phyloP scores from a whole-genome alignment of 2,888 invertebrate genomes.

The Vandiemenella viatica region DNA sequence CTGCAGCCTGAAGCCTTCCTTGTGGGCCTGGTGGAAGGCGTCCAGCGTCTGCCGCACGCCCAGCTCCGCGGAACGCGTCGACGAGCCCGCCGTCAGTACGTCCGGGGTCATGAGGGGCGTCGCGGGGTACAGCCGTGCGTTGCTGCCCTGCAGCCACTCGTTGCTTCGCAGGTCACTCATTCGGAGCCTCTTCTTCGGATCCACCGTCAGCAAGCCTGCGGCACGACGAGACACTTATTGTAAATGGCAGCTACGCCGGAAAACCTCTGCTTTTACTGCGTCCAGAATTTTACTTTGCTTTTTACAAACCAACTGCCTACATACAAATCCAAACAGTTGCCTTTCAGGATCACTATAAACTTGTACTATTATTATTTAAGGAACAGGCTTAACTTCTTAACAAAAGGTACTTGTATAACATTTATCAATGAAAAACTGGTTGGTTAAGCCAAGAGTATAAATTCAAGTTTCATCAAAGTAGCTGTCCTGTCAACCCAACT shows the following conservation, averaged over 20 bases:
- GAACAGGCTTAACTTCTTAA: too few species aligned
- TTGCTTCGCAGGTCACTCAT: conserved; percentile 50
- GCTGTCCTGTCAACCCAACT: too few species aligned
- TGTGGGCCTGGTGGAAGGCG: conserved; percentile 51
- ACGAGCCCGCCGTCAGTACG: conserved; percentile 31
- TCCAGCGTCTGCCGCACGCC: conserved; percentile 46
- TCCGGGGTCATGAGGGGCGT: conserved; percentile 47
- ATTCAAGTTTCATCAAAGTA: too few species aligned
- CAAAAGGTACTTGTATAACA: too few species aligned
- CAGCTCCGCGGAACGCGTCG: conserved; percentile 33
- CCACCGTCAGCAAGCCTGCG: conserved; percentile 58
- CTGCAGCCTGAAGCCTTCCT: conserved; percentile 61
- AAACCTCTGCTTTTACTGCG: too few species aligned
- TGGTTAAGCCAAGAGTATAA: too few species aligned
- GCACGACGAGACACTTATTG: conserved; percentile 11
- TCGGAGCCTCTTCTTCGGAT: conserved; percentile 54
- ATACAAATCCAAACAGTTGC: too few species aligned
- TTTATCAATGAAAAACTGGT: too few species aligned
- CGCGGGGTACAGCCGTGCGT: conserved; percentile 28
- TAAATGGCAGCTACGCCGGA: too few species aligned
- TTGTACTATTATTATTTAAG: too few species aligned
- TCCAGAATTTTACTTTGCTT: too few species aligned
- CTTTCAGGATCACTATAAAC: not conserved
- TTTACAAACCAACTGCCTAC: too few species aligned
- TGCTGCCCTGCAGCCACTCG: conserved; percentile 43